phyloP scores from a whole-genome alignment of 2,888 invertebrate species.

The Beris chalybata region DNA sequence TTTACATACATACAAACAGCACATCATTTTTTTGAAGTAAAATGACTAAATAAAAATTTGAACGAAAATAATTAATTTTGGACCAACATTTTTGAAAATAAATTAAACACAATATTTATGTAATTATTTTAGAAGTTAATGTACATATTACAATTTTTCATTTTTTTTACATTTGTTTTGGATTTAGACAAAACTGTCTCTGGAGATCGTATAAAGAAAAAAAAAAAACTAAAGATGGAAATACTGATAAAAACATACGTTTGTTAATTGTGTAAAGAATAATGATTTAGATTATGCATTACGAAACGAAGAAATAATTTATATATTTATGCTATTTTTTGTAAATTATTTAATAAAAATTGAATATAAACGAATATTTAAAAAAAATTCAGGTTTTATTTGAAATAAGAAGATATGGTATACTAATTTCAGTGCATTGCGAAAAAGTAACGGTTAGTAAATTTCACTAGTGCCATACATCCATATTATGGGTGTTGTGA shows the following conservation, averaged over 20 bases:
- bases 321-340: constrained; percentile 33
- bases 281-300: constrained; percentile 28
- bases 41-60: too few species aligned
- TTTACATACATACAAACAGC: too few species aligned
- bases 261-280: constrained; percentile 25
- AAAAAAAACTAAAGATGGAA: not conserved
- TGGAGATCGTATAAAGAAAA: not conserved
- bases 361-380: constrained; percentile 28
- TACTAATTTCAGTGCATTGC: too few species aligned
- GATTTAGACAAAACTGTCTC: constrained; percentile 8
- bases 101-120: too few species aligned
- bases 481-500: too few species aligned
- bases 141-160: not conserved
- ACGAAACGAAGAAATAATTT: constrained; percentile 30
- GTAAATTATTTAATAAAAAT: constrained; percentile 33
- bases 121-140: too few species aligned
- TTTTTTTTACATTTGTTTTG: constrained; percentile 13
- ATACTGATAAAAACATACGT: constrained; percentile 13
- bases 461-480: too few species aligned
- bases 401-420: not conserved
- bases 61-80: too few species aligned
- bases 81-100: too few species aligned
- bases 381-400: constrained; percentile 17
- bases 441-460: too few species aligned
- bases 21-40: too few species aligned